Base-by-base conservation (phyloP, 1,140 invertebrate genomes). In the Drosophila azteca region DNA sequence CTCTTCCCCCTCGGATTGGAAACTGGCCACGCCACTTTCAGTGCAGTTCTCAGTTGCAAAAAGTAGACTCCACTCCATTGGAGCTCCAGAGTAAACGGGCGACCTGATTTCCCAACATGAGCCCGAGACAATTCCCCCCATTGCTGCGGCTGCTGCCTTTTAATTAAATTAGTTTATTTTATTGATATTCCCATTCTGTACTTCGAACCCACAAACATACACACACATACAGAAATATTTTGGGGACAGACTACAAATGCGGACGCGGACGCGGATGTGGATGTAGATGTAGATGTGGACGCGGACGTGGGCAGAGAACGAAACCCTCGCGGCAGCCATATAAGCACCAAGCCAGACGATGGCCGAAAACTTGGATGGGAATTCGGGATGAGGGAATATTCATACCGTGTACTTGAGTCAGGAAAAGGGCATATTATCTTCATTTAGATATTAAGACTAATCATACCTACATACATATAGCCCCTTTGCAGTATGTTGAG, bases 141-240 rank as follows among this genome's bases (percentile, higher is more conserved):
- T 9, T 26, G 35, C 24, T 43, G 24, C 45, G 9, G 49, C 53
- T 51, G 39, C 48, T 48, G 50, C 46, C 54, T 52, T 85, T 85
- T 87, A 87, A 85, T 85, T 81, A 71, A 85, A 85, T 87, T 87
- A 87, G 78, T 76, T 84, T 73, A 68, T 81, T 82, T 82, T 79
- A 72, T 82, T 70, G 66, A 85, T 77, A 72, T 77, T 68, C 53
- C 31, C 60, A 74, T 69, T 74, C 35, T 64, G 74, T 77, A 54
- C 70, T 17, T 17, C 44, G 20, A 26, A 26, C 24, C 24, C 60
- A 77, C 9, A 4, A n/a, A 29, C 39, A 4, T 24, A 29, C 39
- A 15, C 5, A 15, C 9, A 64, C 22, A 24, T n/a, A 35, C 7
- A 60, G 17, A 44, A 20, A 2, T 60, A 48, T 72, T 57, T 73